phyloP scores from a whole-genome alignment of 2,797 vertebrate species.

The Sciurus vulgaris region DNA sequence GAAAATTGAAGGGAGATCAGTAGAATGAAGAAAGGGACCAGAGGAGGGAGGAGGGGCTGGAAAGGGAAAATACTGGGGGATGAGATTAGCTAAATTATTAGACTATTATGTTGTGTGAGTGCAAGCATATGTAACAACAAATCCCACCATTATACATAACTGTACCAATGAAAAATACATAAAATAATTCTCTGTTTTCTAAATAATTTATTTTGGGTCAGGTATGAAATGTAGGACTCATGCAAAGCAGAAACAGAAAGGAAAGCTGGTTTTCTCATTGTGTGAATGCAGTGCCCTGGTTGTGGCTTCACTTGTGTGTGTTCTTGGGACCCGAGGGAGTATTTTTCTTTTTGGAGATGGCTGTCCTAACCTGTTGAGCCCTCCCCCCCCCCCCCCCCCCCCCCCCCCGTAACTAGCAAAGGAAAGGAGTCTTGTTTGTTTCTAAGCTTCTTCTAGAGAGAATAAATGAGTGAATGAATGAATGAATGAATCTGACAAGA shows the following conservation, averaged over 20 bases:
- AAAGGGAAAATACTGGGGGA: too few species aligned
- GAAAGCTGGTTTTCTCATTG: not conserved
- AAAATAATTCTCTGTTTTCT: not conserved
- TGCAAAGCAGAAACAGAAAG: not conserved
- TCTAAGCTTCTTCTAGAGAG: constrained; percentile 82
- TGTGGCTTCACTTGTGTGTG: not conserved
- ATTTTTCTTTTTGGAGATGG: constrained; percentile 12
- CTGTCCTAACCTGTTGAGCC: not conserved
- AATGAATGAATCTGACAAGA: constrained; percentile 77
- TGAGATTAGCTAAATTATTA: too few species aligned
- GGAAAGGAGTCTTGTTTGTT: constrained; percentile 64
- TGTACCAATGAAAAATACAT: too few species aligned
- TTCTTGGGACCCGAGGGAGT: constrained; percentile 21
- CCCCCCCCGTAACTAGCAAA: not conserved
- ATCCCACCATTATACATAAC: too few species aligned
- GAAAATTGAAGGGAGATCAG: too few species aligned
- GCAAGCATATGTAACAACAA: too few species aligned
- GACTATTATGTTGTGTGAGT: too few species aligned
- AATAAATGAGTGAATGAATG: constrained; percentile 64
- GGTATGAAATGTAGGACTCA: not conserved
- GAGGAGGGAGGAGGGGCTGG: too few species aligned
- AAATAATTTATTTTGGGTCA: not conserved
- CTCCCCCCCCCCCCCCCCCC: too few species aligned
- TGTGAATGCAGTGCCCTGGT: not conserved
- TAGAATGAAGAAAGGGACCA: too few species aligned